Percentiles rank a stretch among this genome's conserved stretches.
Conservation (phyloP, 2,797 vertebrate species). For the Neopelma chrysocephalum region DNA sequence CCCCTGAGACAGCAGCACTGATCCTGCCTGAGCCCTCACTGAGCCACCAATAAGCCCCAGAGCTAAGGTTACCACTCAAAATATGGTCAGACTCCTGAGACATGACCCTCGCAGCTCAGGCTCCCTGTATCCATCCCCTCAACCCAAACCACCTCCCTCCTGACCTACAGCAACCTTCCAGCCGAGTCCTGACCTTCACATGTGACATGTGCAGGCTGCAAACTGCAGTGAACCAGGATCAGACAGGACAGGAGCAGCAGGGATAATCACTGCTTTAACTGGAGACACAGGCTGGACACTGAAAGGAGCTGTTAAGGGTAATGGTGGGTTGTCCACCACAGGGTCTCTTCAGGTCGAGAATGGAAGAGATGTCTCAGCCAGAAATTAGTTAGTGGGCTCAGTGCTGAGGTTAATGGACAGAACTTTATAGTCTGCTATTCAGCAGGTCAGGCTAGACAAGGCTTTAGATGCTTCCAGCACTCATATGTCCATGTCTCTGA, state of each 20-base stretch:
- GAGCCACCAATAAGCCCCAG: background rate
- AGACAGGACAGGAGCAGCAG: background rate
- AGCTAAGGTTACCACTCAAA: accelerated
- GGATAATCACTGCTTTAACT: background rate
- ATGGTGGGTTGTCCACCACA: background rate
- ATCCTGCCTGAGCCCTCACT: background rate
- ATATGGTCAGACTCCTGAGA: background rate
- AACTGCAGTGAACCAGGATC: background rate
- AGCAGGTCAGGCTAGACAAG: background rate
- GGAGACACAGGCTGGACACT: background rate
- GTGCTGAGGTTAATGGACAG: background rate
- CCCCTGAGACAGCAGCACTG: background rate
- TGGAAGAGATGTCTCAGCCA: background rate
- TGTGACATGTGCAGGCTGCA: accelerated
- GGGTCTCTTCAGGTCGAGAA: background rate
- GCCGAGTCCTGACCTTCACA: background rate
- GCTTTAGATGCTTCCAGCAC: background rate
- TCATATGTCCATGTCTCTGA: background rate
- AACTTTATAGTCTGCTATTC: background rate
- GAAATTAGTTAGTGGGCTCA: background rate
- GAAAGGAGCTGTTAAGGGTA: background rate
- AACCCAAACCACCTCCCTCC: background rate
- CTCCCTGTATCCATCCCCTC: accelerated
- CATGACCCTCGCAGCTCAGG: background rate
- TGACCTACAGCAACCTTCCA: background rate